A percentile compares a stretch with the other conserved stretches of the same genome.
Evolutionary conservation across 1,140 invertebrate species (phyloP).

Genomic region (Nephila pilipes): DNA sequence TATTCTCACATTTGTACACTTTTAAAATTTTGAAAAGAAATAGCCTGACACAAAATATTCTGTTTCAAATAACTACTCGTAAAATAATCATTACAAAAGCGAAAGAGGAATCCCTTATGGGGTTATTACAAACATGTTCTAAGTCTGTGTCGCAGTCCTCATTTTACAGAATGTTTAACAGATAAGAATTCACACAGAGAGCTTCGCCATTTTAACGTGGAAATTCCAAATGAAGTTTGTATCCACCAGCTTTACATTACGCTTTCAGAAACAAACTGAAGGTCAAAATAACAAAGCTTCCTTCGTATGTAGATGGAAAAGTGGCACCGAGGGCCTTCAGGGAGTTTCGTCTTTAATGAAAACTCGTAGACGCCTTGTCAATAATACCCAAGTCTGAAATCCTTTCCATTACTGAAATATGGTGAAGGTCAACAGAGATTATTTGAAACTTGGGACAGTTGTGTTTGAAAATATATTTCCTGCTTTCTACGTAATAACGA

Average conservation of each 20-base stretch:
- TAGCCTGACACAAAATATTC: too few species aligned
- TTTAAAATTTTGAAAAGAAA: too few species aligned
- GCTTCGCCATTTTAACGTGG: background rate
- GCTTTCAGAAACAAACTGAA: background rate
- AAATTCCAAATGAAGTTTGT: background rate
- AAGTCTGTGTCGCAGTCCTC: too few species aligned
- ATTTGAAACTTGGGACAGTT: background rate
- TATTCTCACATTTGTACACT: too few species aligned
- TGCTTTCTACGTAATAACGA: background rate
- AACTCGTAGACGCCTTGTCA: conserved; percentile 2
- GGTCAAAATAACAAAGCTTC: background rate
- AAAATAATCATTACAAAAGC: too few species aligned
- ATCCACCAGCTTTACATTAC: background rate
- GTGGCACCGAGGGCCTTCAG: background rate
- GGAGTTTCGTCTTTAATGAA: conserved; percentile 10
- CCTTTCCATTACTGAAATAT: background rate
- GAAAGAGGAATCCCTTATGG: too few species aligned
- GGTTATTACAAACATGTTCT: too few species aligned
- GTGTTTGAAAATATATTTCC: background rate
- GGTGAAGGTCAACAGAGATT: background rate
- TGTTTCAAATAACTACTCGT: too few species aligned
- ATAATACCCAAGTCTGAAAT: background rate
- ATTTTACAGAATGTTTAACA: too few species aligned
- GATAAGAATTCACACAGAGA: too few species aligned
- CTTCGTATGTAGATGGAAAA: background rate